Base-by-base conservation (phyloP, 2,113 vertebrate species). In the Centropus bengalensis region DNA sequence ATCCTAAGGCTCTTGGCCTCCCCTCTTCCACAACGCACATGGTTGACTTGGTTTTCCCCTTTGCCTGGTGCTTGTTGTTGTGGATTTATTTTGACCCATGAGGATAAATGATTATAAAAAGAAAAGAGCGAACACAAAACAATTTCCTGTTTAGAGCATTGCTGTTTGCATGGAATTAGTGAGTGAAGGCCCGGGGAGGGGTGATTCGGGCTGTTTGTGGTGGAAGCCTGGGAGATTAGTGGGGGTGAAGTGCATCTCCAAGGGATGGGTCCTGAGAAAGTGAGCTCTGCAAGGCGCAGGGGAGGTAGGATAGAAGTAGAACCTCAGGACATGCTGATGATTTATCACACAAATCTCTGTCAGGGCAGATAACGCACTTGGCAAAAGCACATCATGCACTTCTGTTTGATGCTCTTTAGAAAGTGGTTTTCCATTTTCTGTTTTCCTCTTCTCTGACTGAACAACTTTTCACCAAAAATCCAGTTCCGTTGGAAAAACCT, bases 51-150 rank as follows among this genome's bases (percentile, higher is more conserved):
- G 5, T 95, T 94, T 95, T 77, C 33, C 51, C 44, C 32, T 78
- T 91, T 84, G 62, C 94, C 91, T 83, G 63, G 59, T 95, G 60
- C 56, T 78, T 62, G 8, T 94, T 95, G 59, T 96, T 86, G 74
- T 3, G 40, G 47, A 32, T 91, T 95, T 91, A 24, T 93, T 96
- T 95, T 89, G 93, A 93, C 79, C 52, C 88, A 23, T 26, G 68
- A 94, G 87, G 64, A 82, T 85, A 76, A 86, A 92, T 23, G 16
- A 80, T 59, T 85, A 52, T 75, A 92, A 83, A 89, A 94, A 83
- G 56, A 52, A 60, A 86, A 89, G 64, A 77, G 86, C 24, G 51
- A 94, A 68, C 12, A 59, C 73, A 81, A 83, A 88, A 83, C 82
- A 55, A 86, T 84, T 91, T 96, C 82, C 87, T 95, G 63, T 95